Percentiles rank a stretch among this genome's conserved stretches.
These are phyloP conservation scores for Netelia melanura DNA, from an alignment of 2,888 invertebrate species.

Conservation along the genomic window DNA sequence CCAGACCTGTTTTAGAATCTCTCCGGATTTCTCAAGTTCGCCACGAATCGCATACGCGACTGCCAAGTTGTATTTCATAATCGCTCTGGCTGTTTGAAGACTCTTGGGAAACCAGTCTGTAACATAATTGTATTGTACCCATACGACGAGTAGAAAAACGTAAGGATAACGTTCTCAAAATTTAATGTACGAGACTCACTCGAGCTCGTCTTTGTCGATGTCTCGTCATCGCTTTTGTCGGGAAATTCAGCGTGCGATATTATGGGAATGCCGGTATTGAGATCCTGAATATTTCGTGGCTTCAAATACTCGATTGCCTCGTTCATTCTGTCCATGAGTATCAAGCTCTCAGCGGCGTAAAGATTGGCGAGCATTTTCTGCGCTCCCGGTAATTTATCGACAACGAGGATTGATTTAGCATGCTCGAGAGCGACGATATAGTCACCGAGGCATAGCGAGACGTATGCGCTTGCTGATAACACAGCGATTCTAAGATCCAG, in stretches of 20 bases:
- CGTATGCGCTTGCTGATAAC: slow-evolving; percentile 93
- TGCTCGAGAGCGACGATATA: slow-evolving; percentile 92
- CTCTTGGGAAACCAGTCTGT: slow-evolving; percentile 89
- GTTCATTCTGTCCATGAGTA: slow-evolving; percentile 92
- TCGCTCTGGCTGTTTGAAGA: slow-evolving; percentile 88
- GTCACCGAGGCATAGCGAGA: slow-evolving; percentile 93
- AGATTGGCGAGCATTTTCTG: slow-evolving; percentile 93
- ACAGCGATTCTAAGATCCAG: slow-evolving; percentile 86
- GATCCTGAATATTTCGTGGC: slow-evolving; percentile 89
- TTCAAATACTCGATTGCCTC: slow-evolving; percentile 95
- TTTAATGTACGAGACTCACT: slow-evolving; percentile 3
- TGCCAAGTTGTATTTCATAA: slow-evolving; percentile 92
- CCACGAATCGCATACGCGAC: slow-evolving; percentile 91
- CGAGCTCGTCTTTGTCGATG: slow-evolving; percentile 33
- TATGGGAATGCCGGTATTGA: slow-evolving; percentile 84
- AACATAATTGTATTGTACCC: slow-evolving; percentile 59
- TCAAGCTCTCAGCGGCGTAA: slow-evolving; percentile 95
- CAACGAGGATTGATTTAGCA: slow-evolving; percentile 90
- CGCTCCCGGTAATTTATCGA: slow-evolving; percentile 90
- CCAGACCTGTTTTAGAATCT: slow-evolving; percentile 86
- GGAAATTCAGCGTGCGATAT: slow-evolving; percentile 75
- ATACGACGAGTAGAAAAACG: slow-evolving; percentile 10
- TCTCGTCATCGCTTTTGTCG: slow-evolving; percentile 72
- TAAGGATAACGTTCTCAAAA: background rate
- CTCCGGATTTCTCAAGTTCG: slow-evolving; percentile 89